Percentiles rank a stretch among this genome's conserved stretches.
phyloP scores from a whole-genome alignment of 2,797 vertebrate genomes.

The Monodelphis domestica region DNA sequence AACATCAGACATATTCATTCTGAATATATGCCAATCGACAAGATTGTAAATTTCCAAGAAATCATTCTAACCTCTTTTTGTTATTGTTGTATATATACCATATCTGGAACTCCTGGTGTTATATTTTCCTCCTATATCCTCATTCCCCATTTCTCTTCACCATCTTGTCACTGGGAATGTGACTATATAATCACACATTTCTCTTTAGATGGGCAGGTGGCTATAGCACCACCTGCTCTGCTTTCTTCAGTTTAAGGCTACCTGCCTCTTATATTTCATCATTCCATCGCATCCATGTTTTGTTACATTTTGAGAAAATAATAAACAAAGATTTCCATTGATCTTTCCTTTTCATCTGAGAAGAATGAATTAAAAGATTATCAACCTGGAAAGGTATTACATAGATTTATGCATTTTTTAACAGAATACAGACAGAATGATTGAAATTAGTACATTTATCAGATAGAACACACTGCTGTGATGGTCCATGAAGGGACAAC shows the following conservation, averaged over 20 bases:
- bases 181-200: background rate
- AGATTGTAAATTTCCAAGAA: background rate
- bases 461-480: background rate
- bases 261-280: background rate
- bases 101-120: background rate
- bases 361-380: background rate
- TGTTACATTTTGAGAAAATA: background rate
- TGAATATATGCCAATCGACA: background rate
- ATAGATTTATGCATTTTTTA: background rate
- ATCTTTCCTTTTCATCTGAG: background rate
- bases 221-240: background rate
- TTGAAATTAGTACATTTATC: background rate
- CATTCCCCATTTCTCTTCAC: background rate
- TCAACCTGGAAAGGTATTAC: background rate
- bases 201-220: background rate
- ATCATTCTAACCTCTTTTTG: background rate
- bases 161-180: background rate
- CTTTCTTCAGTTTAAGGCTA: background rate
- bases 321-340: background rate
- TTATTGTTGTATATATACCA: background rate
- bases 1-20: background rate
- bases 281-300: background rate
- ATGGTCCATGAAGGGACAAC: background rate
- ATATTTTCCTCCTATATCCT: background rate
- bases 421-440: background rate